Conservation (phyloP, 2,888 invertebrate species). For the Trachelus stipa region DNA sequence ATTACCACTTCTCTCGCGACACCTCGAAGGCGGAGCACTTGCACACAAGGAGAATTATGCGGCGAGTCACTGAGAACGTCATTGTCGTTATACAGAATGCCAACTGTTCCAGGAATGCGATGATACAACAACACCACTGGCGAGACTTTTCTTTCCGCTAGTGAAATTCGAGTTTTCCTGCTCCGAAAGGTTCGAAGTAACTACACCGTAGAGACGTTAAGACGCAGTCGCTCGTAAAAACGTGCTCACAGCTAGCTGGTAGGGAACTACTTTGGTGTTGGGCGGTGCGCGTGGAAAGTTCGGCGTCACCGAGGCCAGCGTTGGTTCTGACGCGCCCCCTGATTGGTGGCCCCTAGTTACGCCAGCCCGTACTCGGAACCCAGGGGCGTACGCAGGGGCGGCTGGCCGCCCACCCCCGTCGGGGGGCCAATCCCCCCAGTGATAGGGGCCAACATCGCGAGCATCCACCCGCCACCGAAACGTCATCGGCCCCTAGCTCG, state of each 20-base stretch:
- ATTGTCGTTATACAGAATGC: not conserved
- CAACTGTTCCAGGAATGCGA: not conserved
- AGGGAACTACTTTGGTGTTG: conserved; percentile 29
- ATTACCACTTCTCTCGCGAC: not conserved
- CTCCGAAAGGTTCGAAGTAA: not conserved
- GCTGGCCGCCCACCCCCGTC: conserved; percentile 56
- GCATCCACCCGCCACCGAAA: not conserved
- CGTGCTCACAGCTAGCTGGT: conserved; percentile 27
- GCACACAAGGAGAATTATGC: not conserved
- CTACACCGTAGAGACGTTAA: conserved; percentile 6
- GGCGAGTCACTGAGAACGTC: not conserved
- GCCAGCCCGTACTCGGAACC: conserved; percentile 36
- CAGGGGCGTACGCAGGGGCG: conserved; percentile 42
- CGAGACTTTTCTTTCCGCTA: not conserved
- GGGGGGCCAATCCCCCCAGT: not conserved
- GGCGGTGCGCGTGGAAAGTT: conserved; percentile 63
- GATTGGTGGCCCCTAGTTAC: conserved; percentile 39
- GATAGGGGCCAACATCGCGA: not conserved
- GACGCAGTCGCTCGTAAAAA: conserved; percentile 23
- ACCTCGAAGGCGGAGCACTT: not conserved
- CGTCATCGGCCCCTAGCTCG: not conserved
- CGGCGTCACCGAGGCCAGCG: conserved; percentile 44
- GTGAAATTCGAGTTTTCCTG: not conserved
- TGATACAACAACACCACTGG: not conserved
- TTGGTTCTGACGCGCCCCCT: conserved; percentile 22